Conservation (phyloP, 2,113 vertebrate species). For the Choloepus hoffmanni region DNA sequence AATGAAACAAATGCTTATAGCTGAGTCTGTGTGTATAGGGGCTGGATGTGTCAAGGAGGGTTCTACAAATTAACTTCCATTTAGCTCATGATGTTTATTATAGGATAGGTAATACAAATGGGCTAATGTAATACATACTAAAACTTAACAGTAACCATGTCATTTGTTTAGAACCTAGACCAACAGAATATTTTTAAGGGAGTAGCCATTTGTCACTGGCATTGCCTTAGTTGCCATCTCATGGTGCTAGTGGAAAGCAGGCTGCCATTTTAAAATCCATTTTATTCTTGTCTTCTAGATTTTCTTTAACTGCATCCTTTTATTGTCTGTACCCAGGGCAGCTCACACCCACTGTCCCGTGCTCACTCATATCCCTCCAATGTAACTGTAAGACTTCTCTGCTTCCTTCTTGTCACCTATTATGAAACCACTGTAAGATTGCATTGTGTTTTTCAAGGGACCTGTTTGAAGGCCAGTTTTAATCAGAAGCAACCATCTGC, state of each 20-base stretch:
- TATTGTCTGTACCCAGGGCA: not conserved
- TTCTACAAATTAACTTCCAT: not conserved
- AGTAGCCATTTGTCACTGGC: not conserved
- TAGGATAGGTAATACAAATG: not conserved
- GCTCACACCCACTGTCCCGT: fast-evolving
- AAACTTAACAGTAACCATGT: not conserved
- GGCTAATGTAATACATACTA: not conserved
- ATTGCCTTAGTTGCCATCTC: not conserved
- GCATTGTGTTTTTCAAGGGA: not conserved
- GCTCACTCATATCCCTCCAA: fast-evolving
- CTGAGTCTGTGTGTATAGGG: not conserved
- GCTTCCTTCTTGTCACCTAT: not conserved
- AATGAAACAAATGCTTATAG: not conserved
- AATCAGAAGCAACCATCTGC: not conserved
- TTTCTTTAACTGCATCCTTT: not conserved
- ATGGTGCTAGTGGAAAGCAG: not conserved
- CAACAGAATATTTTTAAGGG: not conserved
- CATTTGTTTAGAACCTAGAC: not conserved
- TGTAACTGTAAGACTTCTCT: not conserved
- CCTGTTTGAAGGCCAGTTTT: not conserved
- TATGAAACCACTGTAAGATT: not conserved
- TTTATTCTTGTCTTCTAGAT: not conserved
- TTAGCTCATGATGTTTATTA: not conserved
- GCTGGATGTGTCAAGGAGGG: not conserved
- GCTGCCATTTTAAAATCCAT: not conserved